These are phyloP conservation scores for Ceratotherium simum DNA, from an alignment of 2,113 vertebrate species.

Conservation along the genomic window DNA sequence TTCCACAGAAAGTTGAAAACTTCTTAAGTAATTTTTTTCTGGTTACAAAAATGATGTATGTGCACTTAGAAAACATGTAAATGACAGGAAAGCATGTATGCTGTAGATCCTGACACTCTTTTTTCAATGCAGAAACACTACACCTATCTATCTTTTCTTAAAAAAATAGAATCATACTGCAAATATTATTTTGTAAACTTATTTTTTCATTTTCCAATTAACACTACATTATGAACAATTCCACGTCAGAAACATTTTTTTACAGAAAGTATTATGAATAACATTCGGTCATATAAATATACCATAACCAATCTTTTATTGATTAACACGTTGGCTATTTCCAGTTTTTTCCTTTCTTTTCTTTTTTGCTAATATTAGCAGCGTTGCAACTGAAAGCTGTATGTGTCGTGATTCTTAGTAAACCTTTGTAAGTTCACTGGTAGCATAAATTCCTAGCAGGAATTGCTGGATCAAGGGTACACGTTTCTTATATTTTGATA, in stretches of 20 bases:
- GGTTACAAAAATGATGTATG: not conserved
- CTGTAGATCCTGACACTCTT: not conserved
- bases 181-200: conserved; percentile 40
- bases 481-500: not conserved
- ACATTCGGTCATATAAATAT: not conserved
- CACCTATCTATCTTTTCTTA: not conserved
- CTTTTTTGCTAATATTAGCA: not conserved
- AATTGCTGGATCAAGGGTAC: not conserved
- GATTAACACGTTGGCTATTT: not conserved
- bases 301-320: not conserved
- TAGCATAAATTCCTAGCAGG: not conserved
- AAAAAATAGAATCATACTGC: conserved; percentile 17
- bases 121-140: not conserved
- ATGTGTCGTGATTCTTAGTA: not conserved
- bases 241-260: conserved; percentile 8
- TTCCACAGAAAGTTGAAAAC: not conserved
- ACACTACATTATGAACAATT: not conserved
- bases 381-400: not conserved
- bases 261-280: conserved; percentile 21
- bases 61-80: conserved; percentile 33
- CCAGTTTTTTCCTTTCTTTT: not conserved
- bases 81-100: not conserved
- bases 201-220: conserved; percentile 28
- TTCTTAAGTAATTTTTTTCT: conserved; percentile 37
- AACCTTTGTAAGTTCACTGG: conserved; percentile 14